phyloP scores from a whole-genome alignment of 2,113 vertebrate genomes.

The Phalacrocorax carbo region DNA sequence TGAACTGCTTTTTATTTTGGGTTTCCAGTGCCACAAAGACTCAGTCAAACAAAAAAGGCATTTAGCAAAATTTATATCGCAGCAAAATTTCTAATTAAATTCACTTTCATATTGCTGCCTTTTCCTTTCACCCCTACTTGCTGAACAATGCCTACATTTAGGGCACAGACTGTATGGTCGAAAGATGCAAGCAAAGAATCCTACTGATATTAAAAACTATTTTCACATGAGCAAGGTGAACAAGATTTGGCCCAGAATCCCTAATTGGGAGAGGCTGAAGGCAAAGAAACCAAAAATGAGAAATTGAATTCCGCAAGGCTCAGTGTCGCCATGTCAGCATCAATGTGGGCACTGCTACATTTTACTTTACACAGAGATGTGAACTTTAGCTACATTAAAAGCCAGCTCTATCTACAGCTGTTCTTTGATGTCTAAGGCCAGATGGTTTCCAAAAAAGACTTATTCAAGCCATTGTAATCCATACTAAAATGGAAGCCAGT shows the following conservation, averaged over 20 bases:
- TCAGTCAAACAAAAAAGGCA: not conserved
- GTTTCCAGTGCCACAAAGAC: not conserved
- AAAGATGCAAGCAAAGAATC: not conserved
- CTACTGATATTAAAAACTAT: not conserved
- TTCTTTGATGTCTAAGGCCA: slow-evolving; percentile 47
- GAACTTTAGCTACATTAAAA: slow-evolving; percentile 8
- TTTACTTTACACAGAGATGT: not conserved
- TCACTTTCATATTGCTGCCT: not conserved
- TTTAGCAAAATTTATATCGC: not conserved
- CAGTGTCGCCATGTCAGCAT: not conserved
- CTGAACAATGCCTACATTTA: not conserved
- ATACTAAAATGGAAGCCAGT: not conserved
- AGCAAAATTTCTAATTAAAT: not conserved
- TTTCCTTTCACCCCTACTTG: not conserved
- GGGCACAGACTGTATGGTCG: not conserved
- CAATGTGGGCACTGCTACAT: not conserved
- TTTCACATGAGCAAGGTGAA: not conserved
- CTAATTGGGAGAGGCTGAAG: not conserved
- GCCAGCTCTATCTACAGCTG: slow-evolving; percentile 40
- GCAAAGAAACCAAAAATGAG: not conserved
- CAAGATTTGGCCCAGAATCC: not conserved
- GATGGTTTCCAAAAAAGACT: slow-evolving; percentile 49
- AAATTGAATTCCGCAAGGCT: not conserved
- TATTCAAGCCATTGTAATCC: not conserved
- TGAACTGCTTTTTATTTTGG: not conserved